Conservation (phyloP, 1,140 invertebrate species). For the Drosophila nannoptera region DNA sequence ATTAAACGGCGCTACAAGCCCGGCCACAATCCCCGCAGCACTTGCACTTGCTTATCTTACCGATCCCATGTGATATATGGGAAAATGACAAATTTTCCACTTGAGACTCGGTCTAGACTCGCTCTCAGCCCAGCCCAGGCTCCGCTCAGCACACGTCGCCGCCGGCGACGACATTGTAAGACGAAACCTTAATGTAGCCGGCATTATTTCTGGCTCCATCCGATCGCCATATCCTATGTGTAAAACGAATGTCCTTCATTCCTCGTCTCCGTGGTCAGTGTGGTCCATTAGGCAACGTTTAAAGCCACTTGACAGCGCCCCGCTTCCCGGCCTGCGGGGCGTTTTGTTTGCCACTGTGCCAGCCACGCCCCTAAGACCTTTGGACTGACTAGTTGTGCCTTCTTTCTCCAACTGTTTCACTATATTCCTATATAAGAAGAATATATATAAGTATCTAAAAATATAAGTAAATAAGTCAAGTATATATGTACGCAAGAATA, state of each 20-base stretch:
- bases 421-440: too few relatives aligned
- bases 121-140: not conserved
- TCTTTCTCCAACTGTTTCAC: not conserved
- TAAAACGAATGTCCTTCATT: not conserved
- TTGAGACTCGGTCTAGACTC: conserved; percentile 68
- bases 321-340: conserved; percentile 25
- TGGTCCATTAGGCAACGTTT: conserved; percentile 70
- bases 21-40: conserved; percentile 31
- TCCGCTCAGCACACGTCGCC: conserved; percentile 44
- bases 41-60: conserved; percentile 44
- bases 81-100: conserved; percentile 71
- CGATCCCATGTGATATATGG: conserved; percentile 66
- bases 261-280: conserved; percentile 53
- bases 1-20: conserved; percentile 70
- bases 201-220: conserved; percentile 39
- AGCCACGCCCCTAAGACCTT: conserved; percentile 27
- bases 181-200: conserved; percentile 56
- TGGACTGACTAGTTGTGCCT: too few relatives aligned
- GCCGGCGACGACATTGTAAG: conserved; percentile 67
- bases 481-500: too few relatives aligned
- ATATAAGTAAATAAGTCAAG: too few relatives aligned
- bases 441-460: too few relatives aligned
- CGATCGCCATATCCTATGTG: conserved; percentile 7
- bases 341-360: conserved; percentile 61
- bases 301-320: conserved; percentile 62